A percentile compares a stretch with the other conserved stretches of the same genome.
These are phyloP conservation scores for Phrynocephalus versicolor DNA, from an alignment of 2,113 vertebrate genomes.

Conservation along the genomic window DNA sequence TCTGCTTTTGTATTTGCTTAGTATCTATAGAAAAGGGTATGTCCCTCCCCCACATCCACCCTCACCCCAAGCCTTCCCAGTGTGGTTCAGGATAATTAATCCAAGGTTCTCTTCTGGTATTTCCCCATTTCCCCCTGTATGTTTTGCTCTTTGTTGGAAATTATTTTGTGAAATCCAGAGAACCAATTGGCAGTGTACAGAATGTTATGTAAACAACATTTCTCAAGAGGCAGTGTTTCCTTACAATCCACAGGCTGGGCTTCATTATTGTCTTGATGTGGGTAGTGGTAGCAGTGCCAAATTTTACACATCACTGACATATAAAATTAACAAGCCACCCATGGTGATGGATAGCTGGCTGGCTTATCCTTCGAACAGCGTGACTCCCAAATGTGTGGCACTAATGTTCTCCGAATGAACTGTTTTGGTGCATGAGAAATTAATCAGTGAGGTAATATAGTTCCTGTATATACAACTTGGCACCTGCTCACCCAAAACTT, in stretches of 20 bases:
- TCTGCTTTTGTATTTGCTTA: constrained; percentile 3
- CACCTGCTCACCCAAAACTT: no score
- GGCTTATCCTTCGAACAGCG: neutral
- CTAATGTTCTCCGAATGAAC: neutral
- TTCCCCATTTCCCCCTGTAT: neutral
- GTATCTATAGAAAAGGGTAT: neutral
- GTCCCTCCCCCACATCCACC: constrained; percentile 16
- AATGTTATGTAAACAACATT: rapidly evolving
- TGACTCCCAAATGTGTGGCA: neutral
- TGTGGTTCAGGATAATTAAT: constrained; percentile 29
- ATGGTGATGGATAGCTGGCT: neutral
- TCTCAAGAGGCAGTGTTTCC: neutral
- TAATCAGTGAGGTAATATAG: neutral
- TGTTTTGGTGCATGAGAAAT: neutral
- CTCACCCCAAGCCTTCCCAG: constrained; percentile 7
- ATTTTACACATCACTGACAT: constrained; percentile 7
- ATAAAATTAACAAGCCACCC: neutral
- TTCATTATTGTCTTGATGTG: neutral
- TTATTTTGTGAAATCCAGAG: neutral
- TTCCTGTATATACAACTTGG: no score
- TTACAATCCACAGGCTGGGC: neutral
- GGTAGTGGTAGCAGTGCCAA: neutral
- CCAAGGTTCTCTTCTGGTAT: neutral
- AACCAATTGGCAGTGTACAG: rapidly evolving
- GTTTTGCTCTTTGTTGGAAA: constrained; percentile 10